These are phyloP conservation scores for Cerastoderma edule DNA, from an alignment of 2,888 invertebrate species.

Conservation along the genomic window DNA sequence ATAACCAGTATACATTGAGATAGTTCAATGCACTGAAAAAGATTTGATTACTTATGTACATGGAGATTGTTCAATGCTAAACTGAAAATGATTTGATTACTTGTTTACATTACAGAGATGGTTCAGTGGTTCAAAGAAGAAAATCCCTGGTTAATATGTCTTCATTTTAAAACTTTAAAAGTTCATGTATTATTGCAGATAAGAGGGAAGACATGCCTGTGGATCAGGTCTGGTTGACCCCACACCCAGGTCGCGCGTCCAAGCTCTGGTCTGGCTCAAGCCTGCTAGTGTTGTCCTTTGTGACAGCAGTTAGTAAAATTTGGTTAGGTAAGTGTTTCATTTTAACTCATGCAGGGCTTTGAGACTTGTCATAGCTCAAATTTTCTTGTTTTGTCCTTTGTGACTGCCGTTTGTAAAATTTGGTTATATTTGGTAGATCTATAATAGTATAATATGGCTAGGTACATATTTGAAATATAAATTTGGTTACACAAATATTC, in stretches of 20 bases:
- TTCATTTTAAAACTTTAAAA: too few species aligned
- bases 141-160: too few species aligned
- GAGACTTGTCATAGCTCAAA: neutral
- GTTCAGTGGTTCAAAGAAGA: too few species aligned
- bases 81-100: too few species aligned
- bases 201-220: constrained; percentile 34
- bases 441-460: neutral
- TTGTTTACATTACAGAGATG: too few species aligned
- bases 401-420: neutral
- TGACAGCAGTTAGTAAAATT: constrained; percentile 46
- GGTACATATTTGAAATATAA: neutral
- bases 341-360: neutral
- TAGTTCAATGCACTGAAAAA: too few species aligned
- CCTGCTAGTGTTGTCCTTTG: constrained; percentile 30
- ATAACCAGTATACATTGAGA: too few species aligned
- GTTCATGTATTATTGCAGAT: neutral
- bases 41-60: too few species aligned
- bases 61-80: too few species aligned
- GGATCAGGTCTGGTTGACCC: constrained; percentile 53
- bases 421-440: neutral
- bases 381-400: neutral
- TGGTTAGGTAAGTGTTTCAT: constrained; percentile 37
- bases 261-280: constrained; percentile 46
- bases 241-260: constrained; percentile 27
- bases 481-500: too few species aligned